Base-by-base conservation (phyloP, 2,888 invertebrate species). In the Nemapogon koenigi region DNA sequence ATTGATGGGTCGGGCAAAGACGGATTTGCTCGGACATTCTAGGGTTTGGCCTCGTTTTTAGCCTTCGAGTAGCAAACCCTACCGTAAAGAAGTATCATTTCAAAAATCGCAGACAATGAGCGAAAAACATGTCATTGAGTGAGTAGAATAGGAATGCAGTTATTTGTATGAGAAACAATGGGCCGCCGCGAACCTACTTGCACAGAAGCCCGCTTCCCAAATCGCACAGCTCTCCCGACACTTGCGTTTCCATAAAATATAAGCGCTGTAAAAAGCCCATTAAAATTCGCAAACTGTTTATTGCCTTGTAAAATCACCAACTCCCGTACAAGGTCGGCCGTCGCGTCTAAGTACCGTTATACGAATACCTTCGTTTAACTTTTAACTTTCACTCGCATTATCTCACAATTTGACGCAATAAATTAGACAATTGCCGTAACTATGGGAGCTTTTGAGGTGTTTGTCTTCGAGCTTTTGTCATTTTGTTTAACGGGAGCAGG, bases 301-400 rank as follows among this genome's bases (percentile, higher is more conserved):
- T 62, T 56, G 52, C 44, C 46, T 48, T 53, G 53, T 66, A 64
- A 64, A 66, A 55, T 43, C 47, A 48, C 48, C 50, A 58, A 73
- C 72, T 71, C 49, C 69, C 66, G 67, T 62, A 60, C 51, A 57
- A 59, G 51, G 36, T 15, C 35, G 18, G 19, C 16, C 16, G 8
- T 10, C 16, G 10, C 13, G 31, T 31, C 31, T 30, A 13, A 3
- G 30, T 15, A 35, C 16, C 62, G 58, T 52, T 64, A 59, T 65
- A 72, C 73, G 62, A 72, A 76, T 75, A 70, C 67, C 66, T 69
- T 55, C 51, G 51, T 11, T 45, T 41, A 46, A 16, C 46, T 49
- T 22, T 52, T 58, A 62, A 75, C 76, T 76, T 76, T 76, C 76
- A 73, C 76, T 76, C 10, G 64, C 47, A 58, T 75, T 64, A 68